These are phyloP conservation scores for Microcebus lehilahytsara DNA, from an alignment of 2,113 vertebrate genomes.

Conservation along the genomic window DNA sequence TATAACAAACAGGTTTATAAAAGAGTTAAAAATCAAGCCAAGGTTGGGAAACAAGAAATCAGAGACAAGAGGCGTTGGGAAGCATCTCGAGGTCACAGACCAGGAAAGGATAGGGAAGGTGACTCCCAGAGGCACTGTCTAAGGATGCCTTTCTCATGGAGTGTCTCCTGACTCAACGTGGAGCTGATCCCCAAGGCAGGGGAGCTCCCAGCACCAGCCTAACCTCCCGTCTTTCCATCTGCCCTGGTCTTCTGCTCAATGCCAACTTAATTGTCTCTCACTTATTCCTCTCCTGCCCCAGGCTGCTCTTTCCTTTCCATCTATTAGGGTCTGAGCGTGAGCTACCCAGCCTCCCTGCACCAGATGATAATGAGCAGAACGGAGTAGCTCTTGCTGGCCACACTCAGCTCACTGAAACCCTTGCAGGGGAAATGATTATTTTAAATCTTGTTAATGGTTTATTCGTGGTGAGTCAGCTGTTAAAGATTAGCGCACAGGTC, in stretches of 20 bases:
- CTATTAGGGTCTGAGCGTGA: neutral
- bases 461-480: neutral
- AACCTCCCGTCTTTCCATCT: neutral
- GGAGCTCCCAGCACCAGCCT: neutral
- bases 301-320: neutral
- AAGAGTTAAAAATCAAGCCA: neutral
- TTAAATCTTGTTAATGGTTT: neutral
- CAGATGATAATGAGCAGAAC: neutral
- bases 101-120: neutral
- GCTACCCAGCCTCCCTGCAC: neutral
- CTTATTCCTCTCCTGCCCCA: too few species aligned
- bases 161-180: neutral
- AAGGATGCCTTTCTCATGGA: neutral
- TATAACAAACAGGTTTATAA: neutral
- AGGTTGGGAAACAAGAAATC: neutral
- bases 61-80: neutral
- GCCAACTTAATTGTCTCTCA: too few species aligned
- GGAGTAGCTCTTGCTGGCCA: neutral
- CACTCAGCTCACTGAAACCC: neutral
- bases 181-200: neutral
- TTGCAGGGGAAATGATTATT: neutral
- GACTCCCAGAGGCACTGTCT: neutral
- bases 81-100: neutral
- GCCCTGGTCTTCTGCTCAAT: too few species aligned
- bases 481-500: neutral